Evolutionary conservation across 2,797 vertebrate species (phyloP), one percentile per base, ranked within the genome.

Genomic region (Sebastes wilsoni): DNA sequence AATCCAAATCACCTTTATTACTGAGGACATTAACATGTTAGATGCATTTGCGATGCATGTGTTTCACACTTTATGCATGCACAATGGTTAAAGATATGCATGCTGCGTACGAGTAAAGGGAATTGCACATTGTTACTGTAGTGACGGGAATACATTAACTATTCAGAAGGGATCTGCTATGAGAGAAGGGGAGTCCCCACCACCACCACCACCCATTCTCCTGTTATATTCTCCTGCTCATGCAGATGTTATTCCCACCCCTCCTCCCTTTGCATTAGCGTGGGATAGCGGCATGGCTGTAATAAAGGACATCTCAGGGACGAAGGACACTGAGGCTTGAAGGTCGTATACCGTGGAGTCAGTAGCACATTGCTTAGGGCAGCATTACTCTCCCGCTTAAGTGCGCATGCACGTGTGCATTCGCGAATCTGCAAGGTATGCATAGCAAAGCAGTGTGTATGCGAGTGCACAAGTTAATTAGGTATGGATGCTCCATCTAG

Each of bases 351-450:
- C 58, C 18, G 6, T 67, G 52, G 73, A 92, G 77, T 87, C 76
- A 52, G 79, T 78, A 84, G 87, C 81, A 86, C 75, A 89, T 85
- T 93, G 92, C 92, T 94, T 89, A 88, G 90, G 87, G 87, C 87
- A 93, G 88, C 91, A 92, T 82, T 89, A 78, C 82, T 80, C 80
- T 68, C 85, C 68, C 54, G 73, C 82, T 80, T 79, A 66, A 86
- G 72, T 84, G 83, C 81, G 83, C 62, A 62, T 64, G 80, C 59
- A 73, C 73, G 49, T 28, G 60, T 78, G 68, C 85, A 83, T 84
- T 82, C 58, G 56, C 70, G 22, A 84, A 87, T 88, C 77, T 89
- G 86, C 85, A 55, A 84, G 79, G 82, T 86, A 54, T 80, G 86
- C 90, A 90, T 62, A 72, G 73, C 22, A 30, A n/a, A 86, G 84